Base-by-base conservation (phyloP, 2,113 vertebrate species). In the Osmerus mordax region DNA sequence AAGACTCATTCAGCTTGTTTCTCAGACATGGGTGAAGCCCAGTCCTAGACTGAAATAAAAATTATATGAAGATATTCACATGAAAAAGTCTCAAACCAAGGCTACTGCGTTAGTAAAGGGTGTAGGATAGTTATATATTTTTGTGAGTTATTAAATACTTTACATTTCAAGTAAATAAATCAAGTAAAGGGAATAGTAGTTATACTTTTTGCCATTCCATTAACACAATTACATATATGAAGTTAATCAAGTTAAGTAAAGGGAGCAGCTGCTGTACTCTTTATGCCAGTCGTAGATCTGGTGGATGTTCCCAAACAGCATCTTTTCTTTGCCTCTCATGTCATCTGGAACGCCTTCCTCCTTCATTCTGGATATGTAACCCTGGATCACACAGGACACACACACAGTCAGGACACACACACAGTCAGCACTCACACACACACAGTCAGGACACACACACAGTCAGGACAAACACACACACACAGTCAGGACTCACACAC, bases 271-370 rank as follows among this genome's bases (percentile, higher is more conserved):
- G 83, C 89, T 95, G 0, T 95, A 99, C 97, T 99, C 97, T 94
- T 94, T 94, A 94, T 99, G 97, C 97, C 97, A 99, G 89, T 99
- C 97, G 8, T 97, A 99, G 77, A 99, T 99, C 91, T 99, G 97
- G 89, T 98, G 96, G 85, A 99, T 98, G 88, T 99, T 99, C 87
- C 97, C 97, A 86, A 99, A 99, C 25, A 99, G 96, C 19, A 99
- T 98, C 91, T 99, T 99, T 90, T 99, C 97, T 91, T 99, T 99
- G 77, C 97, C 97, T 88, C 96, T 96, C 97, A 99, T 99, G 88
- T 99, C 97, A 72, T 99, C 97, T 0, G 97, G 97, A 71, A 98
- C 96, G 0, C 96, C 96, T 28, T 99, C 97, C 81, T 99, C 97
- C 72, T 95, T 98, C 97, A 99, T 99, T 70, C 97, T 93, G 84